Conservation (phyloP, 2,888 invertebrate species). For the Nymphalis polychloros region DNA sequence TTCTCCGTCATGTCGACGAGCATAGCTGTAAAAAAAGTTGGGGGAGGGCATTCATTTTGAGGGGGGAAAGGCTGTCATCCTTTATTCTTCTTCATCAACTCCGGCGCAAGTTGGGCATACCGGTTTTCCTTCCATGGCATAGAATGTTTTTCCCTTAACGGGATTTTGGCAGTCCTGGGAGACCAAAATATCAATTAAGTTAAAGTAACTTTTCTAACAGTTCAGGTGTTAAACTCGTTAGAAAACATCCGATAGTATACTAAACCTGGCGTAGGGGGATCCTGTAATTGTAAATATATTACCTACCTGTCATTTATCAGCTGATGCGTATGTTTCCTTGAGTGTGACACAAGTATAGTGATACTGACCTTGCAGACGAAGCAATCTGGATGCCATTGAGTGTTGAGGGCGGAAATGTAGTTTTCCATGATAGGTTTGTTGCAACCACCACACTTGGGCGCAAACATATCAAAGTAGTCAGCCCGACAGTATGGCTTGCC, state of each 20-base stretch:
- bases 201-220: slow-evolving; percentile 25
- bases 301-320: slow-evolving; percentile 43
- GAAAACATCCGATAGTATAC: slow-evolving; percentile 49
- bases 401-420: slow-evolving; percentile 97
- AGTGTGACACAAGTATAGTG: slow-evolving; percentile 19
- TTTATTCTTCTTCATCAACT: slow-evolving; percentile 90
- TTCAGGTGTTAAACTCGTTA: slow-evolving; percentile 38
- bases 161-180: slow-evolving; percentile 95
- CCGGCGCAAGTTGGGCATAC: slow-evolving; percentile 97
- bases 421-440: slow-evolving; percentile 98
- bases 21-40: slow-evolving; percentile 77
- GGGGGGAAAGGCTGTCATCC: slow-evolving; percentile 56
- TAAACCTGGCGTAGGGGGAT: slow-evolving; percentile 59
- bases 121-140: slow-evolving; percentile 97
- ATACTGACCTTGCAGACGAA: slow-evolving; percentile 98
- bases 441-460: slow-evolving; percentile 98
- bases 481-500: slow-evolving; percentile 97
- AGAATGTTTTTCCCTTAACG: slow-evolving; percentile 97
- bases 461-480: slow-evolving; percentile 99
- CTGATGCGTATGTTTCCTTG: background rate
- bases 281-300: slow-evolving; percentile 32
- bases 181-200: slow-evolving; percentile 46
- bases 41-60: slow-evolving; percentile 70
- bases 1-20: slow-evolving; percentile 56
- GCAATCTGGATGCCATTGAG: slow-evolving; percentile 99